Evolutionary conservation across 2,113 vertebrate genomes (phyloP), one percentile per base, ranked within the genome.

Genomic region (Sapajus apella): DNA sequence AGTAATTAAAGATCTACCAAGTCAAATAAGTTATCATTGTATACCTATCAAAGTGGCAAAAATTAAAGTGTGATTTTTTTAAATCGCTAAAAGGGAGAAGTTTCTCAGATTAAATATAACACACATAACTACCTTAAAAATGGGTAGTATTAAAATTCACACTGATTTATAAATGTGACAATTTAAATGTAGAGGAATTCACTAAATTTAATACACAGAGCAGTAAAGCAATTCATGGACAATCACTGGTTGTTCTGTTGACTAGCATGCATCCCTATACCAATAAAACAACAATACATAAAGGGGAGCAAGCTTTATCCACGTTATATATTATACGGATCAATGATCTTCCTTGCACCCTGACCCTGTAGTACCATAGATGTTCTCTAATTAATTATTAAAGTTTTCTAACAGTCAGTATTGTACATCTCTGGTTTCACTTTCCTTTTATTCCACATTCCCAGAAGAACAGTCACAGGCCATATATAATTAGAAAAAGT

Each of bases 311-410:
- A 97, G 98, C 97, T 97, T 94, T 97, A 96, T 96, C 97, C 97
- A 94, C 90, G 94, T 98, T 99, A 98, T 98, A 97, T 98, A 98
- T 98, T 98, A 99, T 98, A 98, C 93, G 88, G 98, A 99, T 98
- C 98, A 96, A 96, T 92, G 97, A 94, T 95, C 90, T 97, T 95
- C 95, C 97, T 80, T 98, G 98, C 98, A 98, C 98, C 98, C 97
- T 99, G 98, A 99, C 98, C 98, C 98, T 98, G 96, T 96, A 97
- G 98, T 98, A 98, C 98, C 99, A 99, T 98, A 99, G 98, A 99
- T 98, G 98, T 98, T 98, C 98, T 96, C 98, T 99, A 98, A 99
- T 99, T 99, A 99, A 99, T 99, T 99, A 99, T 99, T 99, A 98
- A 99, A 99, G 98, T 98, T 98, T 98, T 98, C 98, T 98, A 99